Evolutionary conservation across 1,140 invertebrate genomes (phyloP).

Genomic region (Drosophila oshimai): DNA sequence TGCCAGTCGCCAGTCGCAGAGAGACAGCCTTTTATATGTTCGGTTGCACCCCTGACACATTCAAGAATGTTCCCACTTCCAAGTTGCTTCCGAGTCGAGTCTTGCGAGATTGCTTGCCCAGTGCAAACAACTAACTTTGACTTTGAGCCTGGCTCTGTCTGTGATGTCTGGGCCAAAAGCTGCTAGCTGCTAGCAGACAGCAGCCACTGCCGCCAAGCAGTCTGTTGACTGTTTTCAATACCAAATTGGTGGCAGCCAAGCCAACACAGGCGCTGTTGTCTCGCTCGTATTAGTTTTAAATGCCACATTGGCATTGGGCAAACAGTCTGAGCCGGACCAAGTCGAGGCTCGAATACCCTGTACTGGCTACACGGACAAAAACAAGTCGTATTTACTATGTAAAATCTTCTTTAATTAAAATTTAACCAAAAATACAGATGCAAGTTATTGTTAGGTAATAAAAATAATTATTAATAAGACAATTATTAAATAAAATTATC

Average conservation of each 20-base stretch:
- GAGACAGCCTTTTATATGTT: slow-evolving; percentile 32
- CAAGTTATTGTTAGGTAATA: too few species aligned
- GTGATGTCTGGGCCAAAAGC: slow-evolving; percentile 3
- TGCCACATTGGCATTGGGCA: slow-evolving; percentile 75
- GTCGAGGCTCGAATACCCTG: slow-evolving; percentile 37
- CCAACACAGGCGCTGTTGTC: slow-evolving; percentile 33
- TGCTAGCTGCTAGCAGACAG: neutral
- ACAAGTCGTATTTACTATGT: too few species aligned
- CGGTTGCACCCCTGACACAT: slow-evolving; percentile 45
- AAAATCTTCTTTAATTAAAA: too few species aligned
- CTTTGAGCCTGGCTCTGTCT: slow-evolving; percentile 17
- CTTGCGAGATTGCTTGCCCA: slow-evolving; percentile 64
- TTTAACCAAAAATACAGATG: too few species aligned
- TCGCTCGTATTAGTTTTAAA: slow-evolving; percentile 76
- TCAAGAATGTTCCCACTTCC: slow-evolving; percentile 40
- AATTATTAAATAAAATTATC: too few species aligned
- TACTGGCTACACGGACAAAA: neutral
- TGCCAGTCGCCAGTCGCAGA: slow-evolving; percentile 21
- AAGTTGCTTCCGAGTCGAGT: slow-evolving; percentile 38
- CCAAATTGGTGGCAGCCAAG: slow-evolving; percentile 69
- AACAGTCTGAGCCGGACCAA: slow-evolving; percentile 44
- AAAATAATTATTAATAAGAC: too few species aligned
- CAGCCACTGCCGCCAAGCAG: slow-evolving; percentile 64
- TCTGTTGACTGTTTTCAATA: slow-evolving; percentile 76
- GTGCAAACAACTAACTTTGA: slow-evolving; percentile 49